These are phyloP conservation scores for Kryphioiulus occultus DNA, from an alignment of 2,888 invertebrate genomes.

Conservation along the genomic window DNA sequence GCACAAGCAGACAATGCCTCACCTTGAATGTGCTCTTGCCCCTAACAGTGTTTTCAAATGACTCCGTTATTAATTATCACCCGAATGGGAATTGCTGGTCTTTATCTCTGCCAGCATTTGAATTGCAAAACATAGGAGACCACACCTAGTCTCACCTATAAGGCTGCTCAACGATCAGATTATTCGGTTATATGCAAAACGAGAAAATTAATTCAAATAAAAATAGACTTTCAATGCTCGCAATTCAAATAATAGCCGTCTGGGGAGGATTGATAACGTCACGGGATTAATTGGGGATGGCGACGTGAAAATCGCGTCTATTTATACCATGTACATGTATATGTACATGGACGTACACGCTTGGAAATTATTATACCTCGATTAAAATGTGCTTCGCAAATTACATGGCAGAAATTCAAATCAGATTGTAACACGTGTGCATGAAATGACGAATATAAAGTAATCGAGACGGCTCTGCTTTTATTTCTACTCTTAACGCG, in stretches of 20 bases:
- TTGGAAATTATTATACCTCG: neutral
- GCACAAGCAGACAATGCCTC: neutral
- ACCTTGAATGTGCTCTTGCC: neutral
- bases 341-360: too few relatives aligned
- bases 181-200: neutral
- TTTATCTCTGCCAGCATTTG: slow-evolving; percentile 14
- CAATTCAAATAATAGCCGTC: neutral
- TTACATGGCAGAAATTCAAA: slow-evolving; percentile 6
- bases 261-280: slow-evolving; percentile 25
- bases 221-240: neutral
- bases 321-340: neutral
- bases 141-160: slow-evolving; percentile 17
- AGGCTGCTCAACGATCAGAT: neutral
- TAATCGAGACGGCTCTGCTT: neutral
- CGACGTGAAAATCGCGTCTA: neutral
- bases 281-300: slow-evolving; percentile 7
- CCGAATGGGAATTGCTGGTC: neutral
- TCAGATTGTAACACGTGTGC: neutral
- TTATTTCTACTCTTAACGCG: neutral
- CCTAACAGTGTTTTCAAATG: neutral
- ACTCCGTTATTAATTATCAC: neutral
- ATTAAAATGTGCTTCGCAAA: slow-evolving; percentile 25
- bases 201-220: neutral
- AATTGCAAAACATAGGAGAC: neutral
- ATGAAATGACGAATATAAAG: neutral